phyloP scores from a whole-genome alignment of 2,888 invertebrate species.

The Mayetiola destructor region DNA sequence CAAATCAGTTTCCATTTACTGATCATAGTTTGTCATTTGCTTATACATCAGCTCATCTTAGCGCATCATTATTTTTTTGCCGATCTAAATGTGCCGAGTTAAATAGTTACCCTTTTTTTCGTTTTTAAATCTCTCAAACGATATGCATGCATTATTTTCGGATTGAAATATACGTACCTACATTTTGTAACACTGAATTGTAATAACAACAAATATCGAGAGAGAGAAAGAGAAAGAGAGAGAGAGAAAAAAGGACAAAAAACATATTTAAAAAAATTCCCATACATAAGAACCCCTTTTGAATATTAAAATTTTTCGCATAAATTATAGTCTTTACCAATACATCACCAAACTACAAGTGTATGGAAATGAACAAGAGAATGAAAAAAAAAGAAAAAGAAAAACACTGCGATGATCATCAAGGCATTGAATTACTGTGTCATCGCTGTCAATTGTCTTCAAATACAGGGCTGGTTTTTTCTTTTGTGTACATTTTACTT shows the following conservation, averaged over 20 bases:
- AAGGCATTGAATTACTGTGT: conserved; percentile 4
- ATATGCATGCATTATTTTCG: not conserved
- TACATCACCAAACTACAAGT: conserved; percentile 19
- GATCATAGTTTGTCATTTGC: too few relatives aligned
- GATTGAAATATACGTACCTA: not conserved
- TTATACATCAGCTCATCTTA: too few relatives aligned
- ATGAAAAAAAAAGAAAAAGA: not conserved
- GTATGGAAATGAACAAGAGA: conserved; percentile 14
- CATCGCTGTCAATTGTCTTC: conserved; percentile 12
- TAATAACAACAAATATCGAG: not conserved
- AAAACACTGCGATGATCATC: conserved; percentile 6
- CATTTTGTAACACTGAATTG: not conserved
- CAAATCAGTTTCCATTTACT: too few relatives aligned
- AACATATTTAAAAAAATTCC: conserved; percentile 17
- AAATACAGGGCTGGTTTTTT: not conserved
- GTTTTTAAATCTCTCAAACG: not conserved
- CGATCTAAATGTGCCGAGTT: too few relatives aligned
- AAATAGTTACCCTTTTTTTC: too few relatives aligned
- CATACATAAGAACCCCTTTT: conserved; percentile 17
- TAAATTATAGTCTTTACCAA: conserved; percentile 20
- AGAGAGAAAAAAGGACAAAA: not conserved
- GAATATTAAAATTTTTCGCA: conserved; percentile 19
- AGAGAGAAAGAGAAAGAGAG: not conserved
- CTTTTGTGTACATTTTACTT: not conserved
- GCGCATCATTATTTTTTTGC: not conserved